Conservation (phyloP, 2,797 vertebrate genomes). For the Muscicapa striata region DNA sequence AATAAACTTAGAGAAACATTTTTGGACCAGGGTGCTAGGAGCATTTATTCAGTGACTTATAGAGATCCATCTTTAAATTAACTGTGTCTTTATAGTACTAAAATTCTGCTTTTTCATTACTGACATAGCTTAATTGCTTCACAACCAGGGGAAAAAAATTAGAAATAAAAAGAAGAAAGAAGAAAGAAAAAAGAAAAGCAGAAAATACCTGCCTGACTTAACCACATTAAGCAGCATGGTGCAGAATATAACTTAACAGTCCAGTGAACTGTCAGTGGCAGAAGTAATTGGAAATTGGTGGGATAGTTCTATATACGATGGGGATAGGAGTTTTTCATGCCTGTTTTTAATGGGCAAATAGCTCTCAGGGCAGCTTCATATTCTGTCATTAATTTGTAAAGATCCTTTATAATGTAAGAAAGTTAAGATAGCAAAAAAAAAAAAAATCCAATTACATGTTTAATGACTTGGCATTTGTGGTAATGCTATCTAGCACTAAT, state of each 20-base stretch:
- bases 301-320: slow-evolving; percentile 64
- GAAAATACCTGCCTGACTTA: slow-evolving; percentile 63
- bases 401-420: slow-evolving; percentile 71
- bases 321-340: slow-evolving; percentile 67
- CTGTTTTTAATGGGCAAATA: slow-evolving; percentile 76
- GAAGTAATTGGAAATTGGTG: slow-evolving; percentile 79
- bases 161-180: slow-evolving; percentile 25
- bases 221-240: slow-evolving; percentile 73
- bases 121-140: slow-evolving; percentile 73
- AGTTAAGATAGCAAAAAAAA: slow-evolving; percentile 69
- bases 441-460: slow-evolving; percentile 80
- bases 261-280: slow-evolving; percentile 77
- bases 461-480: slow-evolving; percentile 83
- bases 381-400: slow-evolving; percentile 73
- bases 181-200: slow-evolving; percentile 46
- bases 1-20: slow-evolving; percentile 52
- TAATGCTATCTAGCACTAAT: slow-evolving; percentile 79
- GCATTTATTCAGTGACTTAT: slow-evolving; percentile 16
- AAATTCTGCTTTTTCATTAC: slow-evolving; percentile 70
- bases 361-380: slow-evolving; percentile 68
- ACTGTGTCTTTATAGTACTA: slow-evolving; percentile 47
- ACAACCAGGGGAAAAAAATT: slow-evolving; percentile 59
- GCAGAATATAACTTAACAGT: slow-evolving; percentile 73
- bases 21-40: background rate
- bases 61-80: slow-evolving; percentile 53